These are phyloP conservation scores for Camponotus fellah DNA, from an alignment of 2,888 invertebrate species.

Conservation along the genomic window DNA sequence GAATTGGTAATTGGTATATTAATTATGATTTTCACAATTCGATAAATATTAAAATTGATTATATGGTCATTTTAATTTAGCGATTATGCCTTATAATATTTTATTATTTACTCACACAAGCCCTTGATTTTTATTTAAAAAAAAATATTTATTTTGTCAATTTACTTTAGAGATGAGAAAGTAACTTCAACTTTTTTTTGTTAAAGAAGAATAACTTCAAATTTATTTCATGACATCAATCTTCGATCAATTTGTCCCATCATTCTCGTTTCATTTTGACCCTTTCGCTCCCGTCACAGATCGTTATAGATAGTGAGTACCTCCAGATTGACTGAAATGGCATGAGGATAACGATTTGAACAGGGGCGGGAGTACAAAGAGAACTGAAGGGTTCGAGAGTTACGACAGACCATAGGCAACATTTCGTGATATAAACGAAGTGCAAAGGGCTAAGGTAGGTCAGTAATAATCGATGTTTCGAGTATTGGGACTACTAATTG, in stretches of 20 bases:
- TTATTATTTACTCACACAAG: not conserved
- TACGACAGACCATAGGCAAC: constrained; percentile 24
- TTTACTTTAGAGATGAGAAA: not conserved
- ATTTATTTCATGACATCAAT: constrained; percentile 15
- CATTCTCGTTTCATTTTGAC: not conserved
- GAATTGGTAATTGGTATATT: not conserved
- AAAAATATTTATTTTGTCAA: not conserved
- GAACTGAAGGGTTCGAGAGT: constrained; percentile 30
- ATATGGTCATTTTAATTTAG: not conserved
- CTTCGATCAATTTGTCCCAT: constrained; percentile 11
- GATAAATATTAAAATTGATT: not conserved
- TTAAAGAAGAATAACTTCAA: not conserved
- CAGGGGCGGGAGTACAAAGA: not conserved
- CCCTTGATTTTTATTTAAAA: not conserved
- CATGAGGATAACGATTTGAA: constrained; percentile 20
- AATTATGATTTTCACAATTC: not conserved
- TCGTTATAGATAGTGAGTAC: constrained; percentile 18
- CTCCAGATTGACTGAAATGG: constrained; percentile 25
- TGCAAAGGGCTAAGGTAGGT: constrained; percentile 21
- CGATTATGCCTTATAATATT: not conserved
- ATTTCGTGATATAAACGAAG: constrained; percentile 27
- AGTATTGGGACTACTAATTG: constrained; percentile 16
- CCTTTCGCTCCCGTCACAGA: not conserved
- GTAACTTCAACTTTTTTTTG: not conserved
- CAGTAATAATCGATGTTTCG: constrained; percentile 38